Evolutionary conservation across 2,888 invertebrate species (phyloP), one percentile per base, ranked within the genome.

Genomic region (Drosophila melanosoma): DNA sequence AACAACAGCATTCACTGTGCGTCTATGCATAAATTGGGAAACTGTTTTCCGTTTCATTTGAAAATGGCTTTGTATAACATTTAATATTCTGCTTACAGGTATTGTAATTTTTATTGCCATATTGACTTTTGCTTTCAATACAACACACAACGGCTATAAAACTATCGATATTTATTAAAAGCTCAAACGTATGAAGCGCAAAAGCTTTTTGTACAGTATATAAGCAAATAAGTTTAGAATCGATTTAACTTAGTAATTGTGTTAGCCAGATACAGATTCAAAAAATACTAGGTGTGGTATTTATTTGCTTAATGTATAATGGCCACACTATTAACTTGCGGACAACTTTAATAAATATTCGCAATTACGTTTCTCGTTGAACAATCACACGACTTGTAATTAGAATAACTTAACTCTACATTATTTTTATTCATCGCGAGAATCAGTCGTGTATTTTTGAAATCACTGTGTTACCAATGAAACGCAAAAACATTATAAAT

Each of bases 401-500:
- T 36, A 23, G 7, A 6, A 12, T 57, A 20, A 29, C 38, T 56
- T 56, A 40, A 10, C 5, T 40, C 12, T 1, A 17, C 7, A 5
- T 8, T 20, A 20, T 17, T 56, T 29, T 33, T 32, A 35, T 40
- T 87, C 64, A 84, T 58, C 69, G 77, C 42, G 89, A 85, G 75
- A 91, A 73, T 64, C 87, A 89, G 75, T 90, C 84, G 61, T 91
- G 90, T 62, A 89, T 77, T 89, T 89, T 90, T 10, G 91, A 91
- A 64, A 91, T 81, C 57, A 92, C 60, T 69, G 85, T 90, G 42
- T 79, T 89, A 64, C 87, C 68, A 67, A 93, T 80, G 80, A 93
- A 91, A 73, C 92, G 86, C 57, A 93, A 67, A 61, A 92, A 63
- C 78, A 93, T 83, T 69, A 89, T 83, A 35, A 92, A 67, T 73